A percentile compares a stretch with the other conserved stretches of the same genome.
phyloP scores from a whole-genome alignment of 2,797 vertebrate species.

The Arnoldichthys spilopterus region DNA sequence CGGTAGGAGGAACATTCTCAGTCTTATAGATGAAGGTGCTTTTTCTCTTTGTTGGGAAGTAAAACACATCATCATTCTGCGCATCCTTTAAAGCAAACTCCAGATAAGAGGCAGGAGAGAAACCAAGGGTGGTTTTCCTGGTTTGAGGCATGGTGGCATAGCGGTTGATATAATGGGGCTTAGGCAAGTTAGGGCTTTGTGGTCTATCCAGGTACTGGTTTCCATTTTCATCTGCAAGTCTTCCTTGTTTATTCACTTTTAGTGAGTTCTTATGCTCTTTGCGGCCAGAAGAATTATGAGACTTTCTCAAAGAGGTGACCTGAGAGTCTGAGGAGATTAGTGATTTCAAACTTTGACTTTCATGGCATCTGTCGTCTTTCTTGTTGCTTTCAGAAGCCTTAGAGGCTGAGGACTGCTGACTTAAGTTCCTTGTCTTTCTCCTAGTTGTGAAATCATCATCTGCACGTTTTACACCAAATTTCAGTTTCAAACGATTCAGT shows the following conservation, averaged over 20 bases:
- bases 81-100: conserved; percentile 64
- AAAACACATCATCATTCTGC: conserved; percentile 74
- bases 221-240: conserved; percentile 50
- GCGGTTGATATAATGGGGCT: conserved; percentile 37
- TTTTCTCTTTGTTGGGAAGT: conserved; percentile 64
- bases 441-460: conserved; percentile 59
- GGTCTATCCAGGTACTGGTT: conserved; percentile 56
- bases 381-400: conserved; percentile 25
- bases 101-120: conserved; percentile 70
- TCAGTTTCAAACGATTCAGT: conserved; percentile 71
- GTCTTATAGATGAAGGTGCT: conserved; percentile 61
- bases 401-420: conserved; percentile 57
- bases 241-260: conserved; percentile 27
- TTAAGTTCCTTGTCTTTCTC: conserved; percentile 64
- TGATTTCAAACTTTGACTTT: conserved; percentile 3
- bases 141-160: conserved; percentile 56
- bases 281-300: neutral
- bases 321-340: conserved; percentile 9
- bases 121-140: conserved; percentile 59
- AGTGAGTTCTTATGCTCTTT: neutral
- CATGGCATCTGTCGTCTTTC: neutral
- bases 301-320: neutral
- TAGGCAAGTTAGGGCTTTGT: conserved; percentile 48
- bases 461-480: conserved; percentile 65
- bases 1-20: conserved; percentile 59